Base-by-base conservation (phyloP, 1,140 invertebrate species). In the Euglossa dilemma region DNA sequence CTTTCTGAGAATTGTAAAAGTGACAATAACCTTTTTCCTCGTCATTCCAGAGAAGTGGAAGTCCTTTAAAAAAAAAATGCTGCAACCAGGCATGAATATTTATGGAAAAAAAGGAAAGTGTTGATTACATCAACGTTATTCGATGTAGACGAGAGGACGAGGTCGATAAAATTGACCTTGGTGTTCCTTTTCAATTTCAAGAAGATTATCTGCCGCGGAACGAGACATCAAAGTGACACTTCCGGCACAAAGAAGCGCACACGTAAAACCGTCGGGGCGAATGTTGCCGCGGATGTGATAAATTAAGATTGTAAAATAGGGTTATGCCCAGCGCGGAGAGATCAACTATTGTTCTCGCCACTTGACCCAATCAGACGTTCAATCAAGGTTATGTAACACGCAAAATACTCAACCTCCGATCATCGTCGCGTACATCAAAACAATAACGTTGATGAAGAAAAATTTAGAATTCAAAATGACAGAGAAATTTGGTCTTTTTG, bases 321-420 rank as follows among this genome's bases (percentile, higher is more conserved):
- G 90, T 91, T 93, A 92, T 87, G 74, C 87, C 66, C 85, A 84
- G 72, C 88, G 20, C 54, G 88, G 61, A 67, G 79, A 63, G 79
- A 87, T 83, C 61, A 75, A 90, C 90, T 90, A 94, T 94, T 94
- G 93, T 94, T 94, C 92, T 92, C 88, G 56, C 86, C 92, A 94
- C 91, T 94, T 94, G 92, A 92, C 89, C 84, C 81, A 92, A 94
- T 94, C 91, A 93, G 80, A 92, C 86, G 80, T 82, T 83, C 90
- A 93, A 93, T 92, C 90, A 85, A 86, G 61, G 74, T 93, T 93
- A 88, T 82, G 88, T 90, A 93, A 93, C 89, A 86, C 70, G 86
- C 77, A 90, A 92, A 92, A 93, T 87, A 76, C 85, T 79, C 47
- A 63, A 7, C 23, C 71, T 52, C 52, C 18, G n/a, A 57, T 28